These are phyloP conservation scores for Halichoeres trimaculatus DNA, from an alignment of 2,113 vertebrate species.

Conservation along the genomic window DNA sequence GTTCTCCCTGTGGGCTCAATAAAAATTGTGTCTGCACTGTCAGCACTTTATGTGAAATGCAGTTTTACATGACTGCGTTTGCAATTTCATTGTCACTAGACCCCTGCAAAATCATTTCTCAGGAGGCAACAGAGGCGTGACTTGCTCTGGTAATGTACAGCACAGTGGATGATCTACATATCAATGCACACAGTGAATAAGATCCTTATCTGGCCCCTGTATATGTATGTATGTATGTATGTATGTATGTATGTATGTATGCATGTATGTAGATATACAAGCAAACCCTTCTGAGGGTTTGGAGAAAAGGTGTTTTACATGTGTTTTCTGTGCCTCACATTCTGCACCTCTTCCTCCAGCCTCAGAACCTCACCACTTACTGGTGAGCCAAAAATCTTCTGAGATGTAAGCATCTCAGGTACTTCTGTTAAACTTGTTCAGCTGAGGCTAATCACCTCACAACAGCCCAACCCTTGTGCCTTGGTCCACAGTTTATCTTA, in stretches of 20 bases:
- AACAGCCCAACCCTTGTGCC: too few relatives aligned
- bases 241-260: too few relatives aligned
- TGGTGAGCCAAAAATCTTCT: too few relatives aligned
- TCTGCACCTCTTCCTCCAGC: too few relatives aligned
- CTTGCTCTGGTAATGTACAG: constrained; percentile 7
- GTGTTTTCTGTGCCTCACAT: too few relatives aligned
- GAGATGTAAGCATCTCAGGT: too few relatives aligned
- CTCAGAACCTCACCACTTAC: too few relatives aligned
- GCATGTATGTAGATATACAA: constrained; percentile 4
- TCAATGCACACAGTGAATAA: constrained; percentile 18
- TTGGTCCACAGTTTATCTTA: too few relatives aligned
- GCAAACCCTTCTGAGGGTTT: too few relatives aligned
- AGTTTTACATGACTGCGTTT: constrained; percentile 14
- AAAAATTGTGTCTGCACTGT: constrained; percentile 1
- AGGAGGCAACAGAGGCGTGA: constrained; percentile 11
- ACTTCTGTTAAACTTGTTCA: too few relatives aligned
- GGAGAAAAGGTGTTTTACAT: too few relatives aligned
- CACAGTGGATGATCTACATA: constrained; percentile 33
- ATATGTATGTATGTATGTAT: not conserved
- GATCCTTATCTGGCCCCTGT: not conserved
- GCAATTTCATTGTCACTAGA: constrained; percentile 28
- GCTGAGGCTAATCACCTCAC: too few relatives aligned
- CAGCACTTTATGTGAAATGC: constrained; percentile 8
- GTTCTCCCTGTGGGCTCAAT: not conserved
- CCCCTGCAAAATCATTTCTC: constrained; percentile 19